phyloP scores from a whole-genome alignment of 2,113 vertebrate genomes.

The Cynocephalus volans region DNA sequence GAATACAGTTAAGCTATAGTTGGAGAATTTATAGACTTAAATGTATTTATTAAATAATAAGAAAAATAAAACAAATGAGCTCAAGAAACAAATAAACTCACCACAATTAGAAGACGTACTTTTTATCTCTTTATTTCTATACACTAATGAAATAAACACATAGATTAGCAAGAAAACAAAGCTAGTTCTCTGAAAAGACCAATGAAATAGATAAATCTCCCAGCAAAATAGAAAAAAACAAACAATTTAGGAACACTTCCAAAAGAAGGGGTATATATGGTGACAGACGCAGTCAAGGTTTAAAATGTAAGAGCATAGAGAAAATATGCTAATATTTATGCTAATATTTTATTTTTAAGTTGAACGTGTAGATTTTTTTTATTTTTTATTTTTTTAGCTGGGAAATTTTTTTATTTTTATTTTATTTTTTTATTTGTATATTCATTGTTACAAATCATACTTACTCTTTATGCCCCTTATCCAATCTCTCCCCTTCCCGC shows the following conservation, averaged over 20 bases:
- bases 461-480: too few species aligned
- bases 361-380: too few species aligned
- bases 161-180: slow-evolving; percentile 44
- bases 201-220: slow-evolving; percentile 25
- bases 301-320: background rate
- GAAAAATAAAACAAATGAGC: slow-evolving; percentile 3
- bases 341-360: background rate
- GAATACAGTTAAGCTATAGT: background rate
- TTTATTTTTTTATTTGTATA: too few species aligned
- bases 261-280: background rate
- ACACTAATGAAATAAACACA: background rate
- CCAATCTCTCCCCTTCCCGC: too few species aligned
- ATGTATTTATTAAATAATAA: slow-evolving; percentile 1
- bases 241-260: background rate
- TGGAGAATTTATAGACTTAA: slow-evolving; percentile 10
- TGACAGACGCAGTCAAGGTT: background rate
- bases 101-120: background rate
- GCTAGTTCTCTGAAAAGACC: slow-evolving; percentile 11
- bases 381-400: too few species aligned
- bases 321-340: background rate
- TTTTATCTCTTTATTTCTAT: background rate
- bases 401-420: too few species aligned
- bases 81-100: background rate
- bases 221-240: background rate
- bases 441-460: too few species aligned